Evolutionary conservation across 2,113 vertebrate genomes (phyloP).

Genomic region (Pedionomus torquatus): DNA sequence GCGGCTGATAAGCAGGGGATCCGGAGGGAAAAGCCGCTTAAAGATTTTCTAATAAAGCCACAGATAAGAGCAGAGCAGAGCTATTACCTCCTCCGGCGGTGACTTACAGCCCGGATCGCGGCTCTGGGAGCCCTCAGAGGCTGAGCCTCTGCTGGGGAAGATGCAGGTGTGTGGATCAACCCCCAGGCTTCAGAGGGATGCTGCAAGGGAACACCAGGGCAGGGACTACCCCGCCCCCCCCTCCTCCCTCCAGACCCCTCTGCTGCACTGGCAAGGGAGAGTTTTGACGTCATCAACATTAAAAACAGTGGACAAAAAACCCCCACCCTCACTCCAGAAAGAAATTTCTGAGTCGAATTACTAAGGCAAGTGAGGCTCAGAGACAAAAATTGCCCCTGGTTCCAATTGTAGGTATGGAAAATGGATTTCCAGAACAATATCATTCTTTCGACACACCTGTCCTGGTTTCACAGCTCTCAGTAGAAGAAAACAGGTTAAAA

Average conservation of each 20-base stretch:
- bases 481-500: not conserved
- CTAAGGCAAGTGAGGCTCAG: not conserved
- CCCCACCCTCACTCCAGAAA: not conserved
- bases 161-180: not conserved
- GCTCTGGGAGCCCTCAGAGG: not conserved
- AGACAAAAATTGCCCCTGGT: not conserved
- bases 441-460: not conserved
- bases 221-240: not conserved
- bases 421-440: conserved; percentile 38
- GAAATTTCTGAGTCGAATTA: not conserved
- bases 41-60: not conserved
- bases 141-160: not conserved
- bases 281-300: not conserved
- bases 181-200: fast-evolving
- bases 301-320: not conserved
- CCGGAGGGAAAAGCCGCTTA: not conserved
- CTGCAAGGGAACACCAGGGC: not conserved
- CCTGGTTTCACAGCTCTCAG: conserved; percentile 17
- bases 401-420: not conserved
- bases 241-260: fast-evolving
- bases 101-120: not conserved
- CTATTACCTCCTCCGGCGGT: not conserved
- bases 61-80: not conserved
- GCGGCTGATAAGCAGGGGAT: not conserved
- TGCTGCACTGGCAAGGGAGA: not conserved